Evolutionary conservation across 2,888 invertebrate species (phyloP).

Genomic region (Kryphioiulus occultus): DNA sequence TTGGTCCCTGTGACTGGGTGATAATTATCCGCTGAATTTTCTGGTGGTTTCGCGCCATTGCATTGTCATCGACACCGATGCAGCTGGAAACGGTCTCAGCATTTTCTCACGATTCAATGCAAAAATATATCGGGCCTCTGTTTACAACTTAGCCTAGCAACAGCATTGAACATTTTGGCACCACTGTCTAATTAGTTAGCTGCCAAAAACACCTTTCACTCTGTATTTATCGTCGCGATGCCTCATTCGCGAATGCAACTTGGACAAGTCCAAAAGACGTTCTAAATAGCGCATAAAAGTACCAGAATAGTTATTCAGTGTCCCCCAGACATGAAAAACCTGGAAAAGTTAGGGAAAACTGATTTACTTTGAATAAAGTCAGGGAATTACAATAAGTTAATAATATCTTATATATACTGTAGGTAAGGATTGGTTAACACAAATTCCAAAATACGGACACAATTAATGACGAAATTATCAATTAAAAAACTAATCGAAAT

Average conservation of each 20-base stretch:
- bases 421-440: too few species aligned
- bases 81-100: neutral
- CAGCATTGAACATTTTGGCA: neutral
- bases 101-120: slow-evolving; percentile 20
- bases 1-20: neutral
- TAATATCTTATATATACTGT: too few species aligned
- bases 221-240: neutral
- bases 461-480: too few species aligned
- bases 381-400: too few species aligned
- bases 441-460: too few species aligned
- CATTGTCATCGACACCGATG: slow-evolving; percentile 15
- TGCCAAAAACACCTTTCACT: neutral
- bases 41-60: neutral
- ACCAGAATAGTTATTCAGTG: neutral
- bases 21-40: slow-evolving; percentile 17
- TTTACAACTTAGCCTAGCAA: slow-evolving; percentile 39
- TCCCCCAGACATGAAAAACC: too few species aligned
- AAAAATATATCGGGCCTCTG: slow-evolving; percentile 4
- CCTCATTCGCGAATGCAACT: neutral
- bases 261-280: neutral
- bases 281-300: neutral
- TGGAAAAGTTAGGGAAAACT: too few species aligned
- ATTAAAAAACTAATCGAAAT: too few species aligned
- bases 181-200: neutral
- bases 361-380: too few species aligned